Evolutionary conservation across 2,797 vertebrate species (phyloP), one percentile per base, ranked within the genome.

Genomic region (Sparidentex hasta): DNA sequence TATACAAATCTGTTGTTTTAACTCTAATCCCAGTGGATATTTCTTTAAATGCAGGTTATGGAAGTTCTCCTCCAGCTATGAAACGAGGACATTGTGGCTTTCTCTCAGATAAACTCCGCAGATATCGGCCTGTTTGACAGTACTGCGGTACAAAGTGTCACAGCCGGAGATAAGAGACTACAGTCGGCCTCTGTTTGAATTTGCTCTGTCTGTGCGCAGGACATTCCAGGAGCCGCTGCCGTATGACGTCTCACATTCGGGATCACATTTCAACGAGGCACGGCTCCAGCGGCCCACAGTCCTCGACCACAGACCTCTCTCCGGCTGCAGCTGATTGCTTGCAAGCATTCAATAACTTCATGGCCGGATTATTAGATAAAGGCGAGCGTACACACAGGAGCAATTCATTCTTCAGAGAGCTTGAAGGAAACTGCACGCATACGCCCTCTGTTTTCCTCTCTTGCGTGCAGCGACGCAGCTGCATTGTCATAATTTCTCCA

Each of bases 251-350:
- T 83, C 74, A n/a, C 77, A 13, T 21, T 18, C 41, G 4, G 80
- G 90, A 88, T 93, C 92, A 80, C 76, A 87, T 94, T 93, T 91
- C 93, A 92, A 92, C 69, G 78, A 83, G 76, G 72, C 83, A 76
- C 3, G 47, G 57, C 83, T 83, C 58, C 56, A 46, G 76, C 58
- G 84, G 83, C 77, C 72, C 64, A 18, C 76, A 78, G 85, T 76
- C 84, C 85, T 27, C 2, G 87, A 88, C 82, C 88, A 54, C 88
- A 89, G 70, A 74, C 80, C 71, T 81, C 77, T 56, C 73, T 80
- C 64, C 81, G 73, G 47, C 41, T 81, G 83, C 83, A 86, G 85
- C 81, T 82, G 81, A 91, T 87, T 86, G 65, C 85, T 77, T 54
- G 51, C 67, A 54, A 76, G 72, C 80, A 80, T 80, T 87, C 57